Evolutionary conservation across 2,888 invertebrate genomes (phyloP).

Genomic region (Phymatocera aterrima): DNA sequence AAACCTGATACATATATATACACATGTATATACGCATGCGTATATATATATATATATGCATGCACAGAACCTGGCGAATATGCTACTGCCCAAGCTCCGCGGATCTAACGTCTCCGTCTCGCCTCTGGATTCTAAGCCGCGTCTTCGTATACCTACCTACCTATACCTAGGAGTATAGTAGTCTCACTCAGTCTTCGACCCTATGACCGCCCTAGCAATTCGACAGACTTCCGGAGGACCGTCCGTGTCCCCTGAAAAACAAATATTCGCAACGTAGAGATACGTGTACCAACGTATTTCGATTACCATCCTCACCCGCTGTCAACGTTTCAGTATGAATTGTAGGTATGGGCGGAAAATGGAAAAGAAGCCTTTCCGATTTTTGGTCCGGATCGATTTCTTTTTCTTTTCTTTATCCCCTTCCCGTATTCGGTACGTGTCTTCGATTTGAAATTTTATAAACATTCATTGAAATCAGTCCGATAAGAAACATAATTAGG

Average conservation of each 20-base stretch:
- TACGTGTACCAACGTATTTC: too few species aligned
- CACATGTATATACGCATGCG: too few species aligned
- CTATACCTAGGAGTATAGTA: too few species aligned
- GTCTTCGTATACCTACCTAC: slow-evolving; percentile 13
- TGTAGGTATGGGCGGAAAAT: background rate
- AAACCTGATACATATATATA: slow-evolving; percentile 67
- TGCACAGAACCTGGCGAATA: slow-evolving; percentile 65
- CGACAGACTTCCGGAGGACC: slow-evolving; percentile 5
- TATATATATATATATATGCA: too few species aligned
- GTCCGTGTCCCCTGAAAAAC: too few species aligned
- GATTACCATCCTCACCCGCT: slow-evolving; percentile 12
- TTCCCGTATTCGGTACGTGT: background rate
- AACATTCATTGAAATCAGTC: too few species aligned
- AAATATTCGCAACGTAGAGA: background rate
- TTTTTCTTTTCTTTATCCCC: background rate
- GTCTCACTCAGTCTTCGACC: background rate
- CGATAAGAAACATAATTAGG: too few species aligned
- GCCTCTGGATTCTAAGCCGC: background rate
- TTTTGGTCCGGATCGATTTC: too few species aligned
- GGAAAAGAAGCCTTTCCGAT: too few species aligned
- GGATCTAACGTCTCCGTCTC: background rate
- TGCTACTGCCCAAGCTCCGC: slow-evolving; percentile 47
- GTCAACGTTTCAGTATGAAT: slow-evolving; percentile 13
- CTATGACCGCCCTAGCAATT: slow-evolving; percentile 18
- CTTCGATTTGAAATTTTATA: too few species aligned